A percentile compares a stretch with the other conserved stretches of the same genome.
phyloP scores from a whole-genome alignment of 2,797 vertebrate genomes.

The Pseudomugil gertrudae region DNA sequence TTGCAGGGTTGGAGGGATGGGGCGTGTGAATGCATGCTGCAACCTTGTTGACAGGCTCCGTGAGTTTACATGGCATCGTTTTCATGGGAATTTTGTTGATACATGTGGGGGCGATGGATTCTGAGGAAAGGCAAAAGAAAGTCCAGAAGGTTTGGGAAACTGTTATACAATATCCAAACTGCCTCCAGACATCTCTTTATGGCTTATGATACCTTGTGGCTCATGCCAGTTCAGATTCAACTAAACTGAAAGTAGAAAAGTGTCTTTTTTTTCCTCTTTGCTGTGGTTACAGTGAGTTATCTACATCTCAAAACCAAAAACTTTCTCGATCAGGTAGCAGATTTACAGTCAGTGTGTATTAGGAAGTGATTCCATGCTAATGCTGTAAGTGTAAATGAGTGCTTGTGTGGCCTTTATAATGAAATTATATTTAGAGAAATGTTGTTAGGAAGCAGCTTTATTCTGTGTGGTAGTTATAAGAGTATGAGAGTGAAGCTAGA shows the following conservation, averaged over 20 bases:
- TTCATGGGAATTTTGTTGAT: constrained; percentile 34
- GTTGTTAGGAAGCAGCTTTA: neutral
- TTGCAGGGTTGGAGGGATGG: constrained; percentile 36
- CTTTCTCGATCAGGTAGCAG: neutral
- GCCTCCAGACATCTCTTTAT: constrained; percentile 22
- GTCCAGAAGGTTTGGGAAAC: neutral
- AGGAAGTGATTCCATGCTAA: too few relatives aligned
- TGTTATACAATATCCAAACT: constrained; percentile 33
- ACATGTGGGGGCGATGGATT: constrained; percentile 32
- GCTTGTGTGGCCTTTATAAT: neutral
- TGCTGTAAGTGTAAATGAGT: constrained; percentile 14
- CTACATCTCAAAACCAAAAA: neutral
- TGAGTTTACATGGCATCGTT: neutral
- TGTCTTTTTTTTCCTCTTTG: neutral
- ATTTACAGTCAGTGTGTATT: neutral
- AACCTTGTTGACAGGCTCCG: constrained; percentile 22
- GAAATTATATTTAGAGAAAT: neutral
- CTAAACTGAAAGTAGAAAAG: neutral
- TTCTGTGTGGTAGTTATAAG: neutral
- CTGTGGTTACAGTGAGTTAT: constrained; percentile 1
- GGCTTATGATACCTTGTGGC: neutral
- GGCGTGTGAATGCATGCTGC: constrained; percentile 59
- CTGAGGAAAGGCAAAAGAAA: constrained; percentile 10
- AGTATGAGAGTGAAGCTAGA: constrained; percentile 19
- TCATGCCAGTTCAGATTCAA: neutral